Base-by-base conservation (phyloP, 2,113 vertebrate genomes). In the Gila orcuttii region DNA sequence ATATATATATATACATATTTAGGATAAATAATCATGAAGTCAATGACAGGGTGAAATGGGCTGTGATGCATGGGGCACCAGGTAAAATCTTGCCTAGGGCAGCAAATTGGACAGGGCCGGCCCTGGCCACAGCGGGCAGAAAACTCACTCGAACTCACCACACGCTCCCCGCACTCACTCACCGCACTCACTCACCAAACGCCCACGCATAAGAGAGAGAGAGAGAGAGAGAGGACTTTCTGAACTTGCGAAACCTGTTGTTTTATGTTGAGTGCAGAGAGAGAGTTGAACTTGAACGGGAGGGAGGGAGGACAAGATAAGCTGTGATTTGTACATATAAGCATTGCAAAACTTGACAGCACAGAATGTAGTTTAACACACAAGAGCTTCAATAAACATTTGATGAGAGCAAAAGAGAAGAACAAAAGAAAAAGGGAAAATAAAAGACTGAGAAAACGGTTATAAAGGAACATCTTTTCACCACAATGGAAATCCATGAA, bases 401-500 rank as follows among this genome's bases (percentile, higher is more conserved):
- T 31, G 10, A 8, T 0, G 1, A 42, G 62, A 42, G 31, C 4
- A 6, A 68, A 42, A 28, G 21, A 39, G 39, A 71, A 10, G 4
- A 47, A 39, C 5, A 45, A 47, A 3, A 59, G 21, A 21, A 42
- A 11, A 12, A 42, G 33, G 1, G 3, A 12, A 21, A 50, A 15
- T 4, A 42, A 71, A 71, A 42, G 19, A 60, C n/a, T 21, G 25
- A 6, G 13, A 62, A 25, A 77, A 31, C 2, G 8, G 10, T 25
- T 28, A 8, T 19, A 31, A 7, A 55, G 8, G 1, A 21, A 62
- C 31, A 55, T 2, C 19, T 15, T 5, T 36, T 57, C 8, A 15
- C 2, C 59, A 82, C 21, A 23, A 85, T 87, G 86, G 86, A 85
- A 82, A 73, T 28, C 64, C 2, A 75, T 45, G 71, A 87, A 33